A percentile compares a stretch with the other conserved stretches of the same genome.
These are phyloP conservation scores for Nomada flava DNA, from an alignment of 2,888 invertebrate species.

Conservation along the genomic window DNA sequence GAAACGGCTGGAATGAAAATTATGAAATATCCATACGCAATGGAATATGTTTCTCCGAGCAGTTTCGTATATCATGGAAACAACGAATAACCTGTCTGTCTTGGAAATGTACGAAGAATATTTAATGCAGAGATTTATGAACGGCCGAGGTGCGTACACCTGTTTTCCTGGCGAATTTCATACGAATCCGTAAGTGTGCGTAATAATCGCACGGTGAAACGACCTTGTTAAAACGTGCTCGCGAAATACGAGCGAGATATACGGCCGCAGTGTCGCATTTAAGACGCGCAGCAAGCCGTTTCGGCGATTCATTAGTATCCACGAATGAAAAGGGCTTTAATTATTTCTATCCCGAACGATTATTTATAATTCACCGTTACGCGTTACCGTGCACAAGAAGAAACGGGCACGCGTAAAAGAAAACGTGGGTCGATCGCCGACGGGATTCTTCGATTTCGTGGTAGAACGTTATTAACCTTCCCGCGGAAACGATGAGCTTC, in stretches of 20 bases:
- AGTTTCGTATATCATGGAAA: no score
- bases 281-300: conserved; percentile 63
- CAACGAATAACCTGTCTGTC: no score
- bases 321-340: conserved; percentile 59
- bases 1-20: conserved; percentile 8
- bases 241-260: conserved; percentile 19
- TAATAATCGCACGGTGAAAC: conserved; percentile 34
- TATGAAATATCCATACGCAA: neutral
- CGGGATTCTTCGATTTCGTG: conserved; percentile 70
- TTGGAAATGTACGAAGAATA: no score
- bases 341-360: conserved; percentile 57
- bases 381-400: conserved; percentile 5
- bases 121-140: neutral
- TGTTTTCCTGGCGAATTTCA: neutral
- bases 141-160: neutral
- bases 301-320: conserved; percentile 59
- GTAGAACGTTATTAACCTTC: conserved; percentile 61
- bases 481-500: conserved; percentile 71
- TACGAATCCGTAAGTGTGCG: neutral
- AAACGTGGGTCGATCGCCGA: conserved; percentile 32
- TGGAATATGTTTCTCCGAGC: neutral
- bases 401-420: conserved; percentile 9
- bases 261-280: conserved; percentile 39
- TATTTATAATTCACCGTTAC: conserved; percentile 57
- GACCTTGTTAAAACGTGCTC: conserved; percentile 51